Evolutionary conservation across 2,888 invertebrate genomes (phyloP), one percentile per base, ranked within the genome.

Genomic region (Cacoxenus indagator): DNA sequence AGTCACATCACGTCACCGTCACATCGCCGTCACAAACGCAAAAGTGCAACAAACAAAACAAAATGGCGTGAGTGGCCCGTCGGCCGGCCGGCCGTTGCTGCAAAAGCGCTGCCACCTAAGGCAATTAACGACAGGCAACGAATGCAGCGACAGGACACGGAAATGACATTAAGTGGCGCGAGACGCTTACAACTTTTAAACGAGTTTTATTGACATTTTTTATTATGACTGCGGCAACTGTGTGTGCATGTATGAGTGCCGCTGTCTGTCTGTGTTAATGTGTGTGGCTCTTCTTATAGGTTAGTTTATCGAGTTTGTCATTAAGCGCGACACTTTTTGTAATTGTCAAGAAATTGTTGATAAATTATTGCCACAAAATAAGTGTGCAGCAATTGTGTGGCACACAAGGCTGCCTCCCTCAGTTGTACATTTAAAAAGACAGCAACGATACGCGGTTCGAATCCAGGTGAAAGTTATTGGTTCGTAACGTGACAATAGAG

Each of bases 121-220:
- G 45, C 45, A 62, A 62, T 62, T 62, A 62, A 43, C 37, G 37
- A 14, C 57, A 57, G 29, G 17, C 27, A 29, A 57, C n/a, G n/a
- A n/a, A n/a, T n/a, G n/a, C n/a, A 57, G 57, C n/a, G 61, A 62
- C 61, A 62, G 61, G 61, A 62, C 43, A 62, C 45, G 61, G 45
- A 62, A 62, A 45, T 62, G 61, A 31, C 61, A 45, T 62, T 45
- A 62, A 45, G 61, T 43, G 61, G 31, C 43, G 14, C 26, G n/a
- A 2, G 14, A 24, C 2, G 2, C 6, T 24, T 26, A 0, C 26
- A 9, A 14, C 3, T 8, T 55, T 55, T 26, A 55, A 55, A 24
- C 26, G 55, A 26, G 26, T 55, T 55, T 55, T 55, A 55, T 55
- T 17, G 48, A 48, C 48, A n/a, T 51, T 1, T 51, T 51, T 17